A percentile compares a stretch with the other conserved stretches of the same genome.
Conservation (phyloP, 1,140 invertebrate species). For the Samia ricini region DNA sequence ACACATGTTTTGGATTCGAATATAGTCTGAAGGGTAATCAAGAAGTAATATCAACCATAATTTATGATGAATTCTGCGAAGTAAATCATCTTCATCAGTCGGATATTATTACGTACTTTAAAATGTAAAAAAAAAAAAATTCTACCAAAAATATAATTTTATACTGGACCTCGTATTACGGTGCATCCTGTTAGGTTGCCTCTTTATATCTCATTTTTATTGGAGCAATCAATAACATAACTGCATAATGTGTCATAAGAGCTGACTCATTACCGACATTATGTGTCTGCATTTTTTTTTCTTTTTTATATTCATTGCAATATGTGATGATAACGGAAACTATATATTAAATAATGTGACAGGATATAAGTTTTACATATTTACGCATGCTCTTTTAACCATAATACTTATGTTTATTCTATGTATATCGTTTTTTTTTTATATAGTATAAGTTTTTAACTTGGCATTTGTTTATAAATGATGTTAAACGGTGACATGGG, state of each 20-base stretch:
- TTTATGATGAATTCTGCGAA: too few species aligned
- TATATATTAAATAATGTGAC: conserved; percentile 28
- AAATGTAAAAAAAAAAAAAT: background rate
- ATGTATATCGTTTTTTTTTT: too few species aligned
- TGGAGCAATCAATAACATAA: conserved; percentile 41
- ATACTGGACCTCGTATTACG: background rate
- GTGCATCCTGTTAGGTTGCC: conserved; percentile 2
- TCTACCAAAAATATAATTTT: background rate
- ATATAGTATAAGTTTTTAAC: too few species aligned
- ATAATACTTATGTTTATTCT: too few species aligned
- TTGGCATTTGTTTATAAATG: too few species aligned
- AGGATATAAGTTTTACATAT: conserved; percentile 1
- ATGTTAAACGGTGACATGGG: too few species aligned
- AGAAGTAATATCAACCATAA: too few species aligned
- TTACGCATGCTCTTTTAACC: background rate
- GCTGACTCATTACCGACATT: conserved; percentile 48
- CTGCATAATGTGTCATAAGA: conserved; percentile 41
- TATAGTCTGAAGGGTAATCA: too few species aligned
- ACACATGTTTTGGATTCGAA: too few species aligned
- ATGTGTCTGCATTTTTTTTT: conserved; percentile 29
- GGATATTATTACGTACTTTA: background rate
- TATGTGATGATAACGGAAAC: conserved; percentile 35
- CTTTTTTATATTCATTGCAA: conserved; percentile 33
- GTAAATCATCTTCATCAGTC: too few species aligned
- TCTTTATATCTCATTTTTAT: background rate